Evolutionary conservation across 2,797 vertebrate species (phyloP), one percentile per base, ranked within the genome.

Genomic region (Delichon dasypus): DNA sequence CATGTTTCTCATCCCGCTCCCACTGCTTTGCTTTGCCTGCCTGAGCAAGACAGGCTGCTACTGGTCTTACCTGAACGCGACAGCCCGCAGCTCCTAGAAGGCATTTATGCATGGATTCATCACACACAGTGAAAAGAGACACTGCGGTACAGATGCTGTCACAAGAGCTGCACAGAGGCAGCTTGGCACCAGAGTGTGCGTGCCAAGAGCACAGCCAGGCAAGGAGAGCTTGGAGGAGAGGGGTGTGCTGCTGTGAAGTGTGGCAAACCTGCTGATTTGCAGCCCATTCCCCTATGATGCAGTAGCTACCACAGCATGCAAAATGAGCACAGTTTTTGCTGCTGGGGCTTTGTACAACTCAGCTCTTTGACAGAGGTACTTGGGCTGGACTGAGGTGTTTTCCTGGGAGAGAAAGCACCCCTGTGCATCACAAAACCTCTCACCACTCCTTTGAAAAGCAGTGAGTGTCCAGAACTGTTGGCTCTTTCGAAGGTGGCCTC

Each of bases 361-460:
- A 47, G 30, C 50, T 86, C 38, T 74, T 79, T 26, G 44, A 81
- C 42, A 80, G 45, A 81, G 38, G 62, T 25, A 30, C 45, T 85
- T 0, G 0, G 64, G 38, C 70, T 86, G 34, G 27, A 57, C 23
- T 12, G 14, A 45, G 40, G 27, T 7, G 13, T 55, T 88, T 48
- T 64, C 23, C 53, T 1, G 0, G 48, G 50, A 67, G 7, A 89
- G 29, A 32, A 66, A n/a, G 40, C 30, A 51, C 17, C 16, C 11
- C 48, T n/a, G 40, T 42, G 26, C 66, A 74, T 20, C n/a, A 51
- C 42, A 6, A 11, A 60, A 53, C 47, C 44, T 72, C 73, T 81
- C 2, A 5, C 23, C 0, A 1, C 30, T 45, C 40, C 51, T 76
- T 38, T 79, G 61, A 71, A 73, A 57, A 29, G 10, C 2, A 0